Base-by-base conservation (phyloP, 2,113 vertebrate genomes). In the Crotalus tigris region DNA sequence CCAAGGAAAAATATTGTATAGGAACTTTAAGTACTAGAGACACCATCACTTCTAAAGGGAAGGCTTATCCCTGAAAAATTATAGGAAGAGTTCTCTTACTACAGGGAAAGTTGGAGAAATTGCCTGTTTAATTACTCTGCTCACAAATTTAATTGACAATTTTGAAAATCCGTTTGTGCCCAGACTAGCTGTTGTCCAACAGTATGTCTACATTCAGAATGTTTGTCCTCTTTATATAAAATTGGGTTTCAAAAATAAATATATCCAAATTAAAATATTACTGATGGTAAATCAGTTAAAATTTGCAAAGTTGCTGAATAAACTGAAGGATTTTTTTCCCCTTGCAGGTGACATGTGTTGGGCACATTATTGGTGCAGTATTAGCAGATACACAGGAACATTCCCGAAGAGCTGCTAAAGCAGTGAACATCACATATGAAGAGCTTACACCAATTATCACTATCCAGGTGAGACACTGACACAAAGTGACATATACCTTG, bases 291-390 rank as follows among this genome's bases (percentile, higher is more conserved):
- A 92, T 24, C 10, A 90, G 5, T 1, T 0, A 7, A 93, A 5
- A 6, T 53, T 93, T 21, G 58, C 0, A 3, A 0, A 59, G n/a
- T 23, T 81, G 5, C 11, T 39, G 13, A 91, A 11, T 94, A 86
- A 61, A 86, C n/a, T 0, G 39, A 96, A 81, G 57, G 7, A 94
- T 51, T 86, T 94, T 90, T 94, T 92, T 17, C 59, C 92, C 57
- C 75, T 92, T 53, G 24, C 92, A 99, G 99, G 99, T 99, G 87
- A 99, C 99, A 46, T 99, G 99, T 90, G 96, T 99, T 85, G 99
- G 99, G 87, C 99, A 99, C 39, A 97, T 99, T 95, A 98, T 99
- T 0, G 99, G 98, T 1, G 99, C 98, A 0, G 97, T 99, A 93
- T 97, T 99, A 15, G 98, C 99, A 1, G 98, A 99, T 93, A 99